Percentiles rank a stretch among this genome's conserved stretches.
Conservation (phyloP, 2,888 invertebrate species). For the Panzeria rudis region DNA sequence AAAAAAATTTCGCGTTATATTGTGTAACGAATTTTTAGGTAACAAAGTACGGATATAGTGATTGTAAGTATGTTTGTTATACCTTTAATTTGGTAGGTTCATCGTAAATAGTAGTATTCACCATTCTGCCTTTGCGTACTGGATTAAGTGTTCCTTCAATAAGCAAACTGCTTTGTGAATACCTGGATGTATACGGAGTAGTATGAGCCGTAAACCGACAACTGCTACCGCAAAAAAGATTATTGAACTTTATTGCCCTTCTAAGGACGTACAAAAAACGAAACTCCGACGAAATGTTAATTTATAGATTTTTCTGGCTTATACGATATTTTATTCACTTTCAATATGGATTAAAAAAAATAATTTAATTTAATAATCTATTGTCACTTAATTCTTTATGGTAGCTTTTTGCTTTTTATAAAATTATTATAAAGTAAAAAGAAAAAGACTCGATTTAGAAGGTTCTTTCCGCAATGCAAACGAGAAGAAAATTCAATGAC, state of each 20-base stretch:
- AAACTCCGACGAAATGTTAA: slow-evolving; percentile 42
- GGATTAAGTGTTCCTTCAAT: slow-evolving; percentile 22
- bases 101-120: slow-evolving; percentile 81
- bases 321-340: background rate
- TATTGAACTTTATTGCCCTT: slow-evolving; percentile 39
- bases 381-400: slow-evolving; percentile 27
- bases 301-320: slow-evolving; percentile 16
- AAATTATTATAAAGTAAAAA: slow-evolving; percentile 27
- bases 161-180: slow-evolving; percentile 47
- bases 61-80: slow-evolving; percentile 52
- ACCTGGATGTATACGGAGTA: background rate
- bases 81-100: slow-evolving; percentile 81
- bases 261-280: slow-evolving; percentile 49
- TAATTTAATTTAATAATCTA: background rate
- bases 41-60: background rate
- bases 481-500: slow-evolving; percentile 46
- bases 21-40: slow-evolving; percentile 45
- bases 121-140: slow-evolving; percentile 76
- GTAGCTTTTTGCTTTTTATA: slow-evolving; percentile 29
- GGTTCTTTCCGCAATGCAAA: slow-evolving; percentile 46
- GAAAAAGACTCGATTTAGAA: slow-evolving; percentile 11
- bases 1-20: background rate
- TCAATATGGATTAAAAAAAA: background rate
- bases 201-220: slow-evolving; percentile 12
- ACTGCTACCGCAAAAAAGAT: slow-evolving; percentile 6